phyloP scores from a whole-genome alignment of 2,888 invertebrate species.

The Malachius bipustulatus region DNA sequence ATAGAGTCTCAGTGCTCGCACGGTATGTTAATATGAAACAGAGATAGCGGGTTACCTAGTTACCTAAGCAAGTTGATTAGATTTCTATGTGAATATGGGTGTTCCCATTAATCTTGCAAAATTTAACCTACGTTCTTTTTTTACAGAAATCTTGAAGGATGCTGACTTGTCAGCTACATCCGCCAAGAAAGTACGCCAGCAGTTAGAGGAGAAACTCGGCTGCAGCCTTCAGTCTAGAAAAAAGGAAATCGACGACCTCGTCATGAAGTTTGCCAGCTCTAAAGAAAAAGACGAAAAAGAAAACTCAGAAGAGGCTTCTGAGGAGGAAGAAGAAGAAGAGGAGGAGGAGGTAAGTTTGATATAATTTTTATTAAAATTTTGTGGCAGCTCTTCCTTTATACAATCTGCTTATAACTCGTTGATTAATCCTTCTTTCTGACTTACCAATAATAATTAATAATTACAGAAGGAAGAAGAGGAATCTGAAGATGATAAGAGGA shows the following conservation, averaged over 20 bases:
- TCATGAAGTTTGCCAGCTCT: conserved; percentile 60
- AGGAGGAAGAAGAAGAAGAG: conserved; percentile 39
- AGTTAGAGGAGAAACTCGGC: conserved; percentile 69
- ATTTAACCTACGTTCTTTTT: conserved; percentile 14
- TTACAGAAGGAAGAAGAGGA: conserved; percentile 26
- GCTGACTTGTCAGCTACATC: conserved; percentile 76
- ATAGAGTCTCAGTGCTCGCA: no score
- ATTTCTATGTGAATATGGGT: no score
- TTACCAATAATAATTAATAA: conserved; percentile 10
- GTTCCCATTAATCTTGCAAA: no score
- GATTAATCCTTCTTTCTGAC: background rate
- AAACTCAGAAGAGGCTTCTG: conserved; percentile 41
- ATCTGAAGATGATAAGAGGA: conserved; percentile 44
- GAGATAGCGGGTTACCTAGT: no score
- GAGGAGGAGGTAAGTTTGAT: conserved; percentile 26
- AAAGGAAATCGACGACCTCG: conserved; percentile 76
- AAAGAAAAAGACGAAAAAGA: conserved; percentile 37
- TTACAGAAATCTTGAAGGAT: conserved; percentile 70
- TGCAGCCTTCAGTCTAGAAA: conserved; percentile 66
- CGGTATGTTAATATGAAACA: no score
- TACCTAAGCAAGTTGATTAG: no score
- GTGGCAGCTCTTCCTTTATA: background rate
- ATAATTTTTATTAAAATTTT: background rate
- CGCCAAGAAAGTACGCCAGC: conserved; percentile 78
- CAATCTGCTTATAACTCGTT: background rate